These are phyloP conservation scores for Cryptocheilus praepositus DNA, from an alignment of 2,888 invertebrate genomes.

Conservation along the genomic window DNA sequence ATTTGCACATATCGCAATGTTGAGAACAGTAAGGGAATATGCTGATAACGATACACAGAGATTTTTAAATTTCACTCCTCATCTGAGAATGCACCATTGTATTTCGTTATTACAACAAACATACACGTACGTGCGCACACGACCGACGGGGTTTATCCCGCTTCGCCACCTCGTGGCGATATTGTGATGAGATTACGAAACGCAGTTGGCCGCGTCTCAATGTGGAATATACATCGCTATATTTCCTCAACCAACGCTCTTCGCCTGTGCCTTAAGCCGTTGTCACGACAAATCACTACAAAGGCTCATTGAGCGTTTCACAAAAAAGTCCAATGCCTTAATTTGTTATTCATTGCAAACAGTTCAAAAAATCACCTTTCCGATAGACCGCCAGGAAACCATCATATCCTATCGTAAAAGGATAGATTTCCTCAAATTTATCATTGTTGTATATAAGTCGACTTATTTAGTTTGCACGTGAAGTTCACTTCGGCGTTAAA, in stretches of 20 bases:
- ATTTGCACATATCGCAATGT: background rate
- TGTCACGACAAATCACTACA: conserved; percentile 29
- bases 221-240: conserved; percentile 67
- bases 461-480: no score
- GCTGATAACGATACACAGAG: background rate
- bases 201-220: conserved; percentile 81
- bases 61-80: conserved; percentile 39
- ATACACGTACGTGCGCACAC: conserved; percentile 32
- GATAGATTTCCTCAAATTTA: no score
- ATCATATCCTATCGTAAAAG: background rate
- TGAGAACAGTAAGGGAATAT: background rate
- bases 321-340: background rate
- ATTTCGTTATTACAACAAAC: conserved; percentile 35
- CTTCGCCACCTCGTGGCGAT: conserved; percentile 72
- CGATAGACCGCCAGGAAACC: background rate
- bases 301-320: conserved; percentile 24
- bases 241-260: conserved; percentile 54
- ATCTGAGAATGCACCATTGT: conserved; percentile 36
- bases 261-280: conserved; percentile 47
- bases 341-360: no score
- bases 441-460: no score
- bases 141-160: conserved; percentile 65
- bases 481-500: background rate
- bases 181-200: conserved; percentile 84
- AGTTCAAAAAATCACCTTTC: no score